Evolutionary conservation across 2,797 vertebrate genomes (phyloP).

Genomic region (Dendrocincla fuliginosa): DNA sequence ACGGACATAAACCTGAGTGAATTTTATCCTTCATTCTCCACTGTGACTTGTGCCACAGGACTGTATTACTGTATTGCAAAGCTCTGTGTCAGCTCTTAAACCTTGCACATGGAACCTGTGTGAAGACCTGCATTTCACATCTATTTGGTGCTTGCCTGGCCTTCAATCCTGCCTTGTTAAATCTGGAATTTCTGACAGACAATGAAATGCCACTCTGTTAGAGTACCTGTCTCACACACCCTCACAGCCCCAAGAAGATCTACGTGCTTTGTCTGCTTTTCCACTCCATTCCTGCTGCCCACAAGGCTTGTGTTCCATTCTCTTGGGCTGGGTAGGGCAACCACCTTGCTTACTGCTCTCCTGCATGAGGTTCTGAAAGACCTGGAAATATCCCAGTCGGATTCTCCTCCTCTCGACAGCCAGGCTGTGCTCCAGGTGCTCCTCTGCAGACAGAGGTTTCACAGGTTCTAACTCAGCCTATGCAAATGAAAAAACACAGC

Average conservation of each 20-base stretch:
- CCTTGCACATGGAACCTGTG: background rate
- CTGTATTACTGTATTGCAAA: background rate
- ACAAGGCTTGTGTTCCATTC: background rate
- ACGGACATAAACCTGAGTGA: background rate
- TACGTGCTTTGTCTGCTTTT: background rate
- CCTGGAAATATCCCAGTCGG: slow-evolving; percentile 72
- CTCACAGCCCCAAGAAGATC: background rate
- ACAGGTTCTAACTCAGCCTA: slow-evolving; percentile 77
- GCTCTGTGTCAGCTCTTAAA: background rate
- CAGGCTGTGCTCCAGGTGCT: slow-evolving; percentile 74
- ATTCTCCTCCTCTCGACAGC: slow-evolving; percentile 79
- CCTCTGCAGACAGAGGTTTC: slow-evolving; percentile 64
- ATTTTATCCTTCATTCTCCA: background rate
- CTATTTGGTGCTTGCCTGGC: background rate
- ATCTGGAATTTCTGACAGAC: background rate
- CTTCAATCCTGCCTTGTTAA: background rate
- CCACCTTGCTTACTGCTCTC: slow-evolving; percentile 66
- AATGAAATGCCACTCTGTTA: background rate
- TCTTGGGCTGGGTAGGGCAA: slow-evolving; percentile 26
- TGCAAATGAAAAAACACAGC: background rate
- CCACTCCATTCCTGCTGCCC: background rate
- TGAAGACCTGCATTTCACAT: background rate
- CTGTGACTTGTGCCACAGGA: background rate
- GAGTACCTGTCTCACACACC: background rate
- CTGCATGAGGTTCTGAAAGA: slow-evolving; percentile 76